Evolutionary conservation across 2,113 vertebrate genomes (phyloP), one percentile per base, ranked within the genome.

Genomic region (Strigops habroptila): DNA sequence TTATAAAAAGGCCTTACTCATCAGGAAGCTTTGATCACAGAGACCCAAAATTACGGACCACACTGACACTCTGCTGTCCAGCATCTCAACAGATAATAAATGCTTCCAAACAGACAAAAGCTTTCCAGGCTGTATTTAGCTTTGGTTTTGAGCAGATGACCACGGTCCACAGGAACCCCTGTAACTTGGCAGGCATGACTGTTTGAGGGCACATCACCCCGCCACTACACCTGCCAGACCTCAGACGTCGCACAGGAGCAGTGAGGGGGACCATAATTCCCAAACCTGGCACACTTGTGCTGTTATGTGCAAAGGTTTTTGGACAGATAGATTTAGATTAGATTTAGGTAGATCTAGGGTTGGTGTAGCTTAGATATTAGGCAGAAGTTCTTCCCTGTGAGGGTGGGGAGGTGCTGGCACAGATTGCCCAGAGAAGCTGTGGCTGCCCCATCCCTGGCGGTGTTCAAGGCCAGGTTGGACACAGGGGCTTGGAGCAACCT

Each of bases 91-190:
- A 82, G 74, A 68, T n/a, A 3, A 22, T 25, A 77, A 60, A 18
- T 3, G 12, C 49, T 65, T 73, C 74, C 41, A 76, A 44, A 31
- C 15, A 76, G n/a, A 48, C 18, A 78, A 65, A 82, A 37, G 55
- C 6, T 14, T 92, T 30, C 41, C 65, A 82, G 25, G 28, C 4
- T 79, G 39, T 62, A 11, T 37, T 70, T 28, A 78, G 46, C 43
- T 88, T 74, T 68, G 28, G 12, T 48, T 80, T 51, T 0, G 0
- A 90, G 63, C 44, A 91, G 75, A 73, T 21, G 31, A 83, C 52
- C 39, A 48, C 22, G 76, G 51, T 10, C 7, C 2, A 3, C 0
- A 0, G 14, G 17, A 88, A 71, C 1, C 17, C 43, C 41, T 43
- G 19, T 3, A n/a, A 7, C 14, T 18, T 22, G 68, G 15, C 9